Evolutionary conservation across 2,113 vertebrate genomes (phyloP), one percentile per base, ranked within the genome.

Genomic region (Psittacula cyanocephala): DNA sequence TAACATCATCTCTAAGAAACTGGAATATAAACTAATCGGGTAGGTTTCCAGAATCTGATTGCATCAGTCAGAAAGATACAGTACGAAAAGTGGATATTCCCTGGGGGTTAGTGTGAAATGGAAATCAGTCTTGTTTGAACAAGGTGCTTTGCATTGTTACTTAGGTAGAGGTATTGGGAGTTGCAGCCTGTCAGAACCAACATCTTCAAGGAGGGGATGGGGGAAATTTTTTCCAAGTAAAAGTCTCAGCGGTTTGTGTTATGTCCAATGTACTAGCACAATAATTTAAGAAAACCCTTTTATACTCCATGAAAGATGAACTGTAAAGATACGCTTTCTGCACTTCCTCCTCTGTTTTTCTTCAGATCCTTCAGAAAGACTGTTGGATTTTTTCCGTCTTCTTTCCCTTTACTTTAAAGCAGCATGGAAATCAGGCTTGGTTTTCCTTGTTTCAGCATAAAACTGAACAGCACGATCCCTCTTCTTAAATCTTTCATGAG

Each of bases 71-170:
- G 89, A 96, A 89, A 95, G 89, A 91, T 89, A 81, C 0, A 92
- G 49, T 49, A 44, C 49, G 94, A 89, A 89, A 96, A 96, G 65
- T 82, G 90, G 82, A 87, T 95, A 35, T 97, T 96, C 92, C 97
- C 97, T 93, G 87, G 70, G 93, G 95, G 92, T 16, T 28, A 64
- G 64, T 69, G 80, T 86, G 95, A 82, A 97, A 87, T 76, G 94
- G 88, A 96, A 93, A 96, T 90, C 82, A 89, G 88, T 95, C 97
- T 96, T 97, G 97, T 97, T 96, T 72, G 91, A 93, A 97, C 97
- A 95, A 91, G 89, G 89, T 67, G 64, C 93, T 92, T 68, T 57
- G 88, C 93, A 85, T 93, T 91, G 82, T 92, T 92, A 33, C 72
- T 53, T 57, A 44, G 55, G 49, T 37, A 88, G 69, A 91, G 72